phyloP scores from a whole-genome alignment of 2,888 invertebrate species.

The Meta bourneti region DNA sequence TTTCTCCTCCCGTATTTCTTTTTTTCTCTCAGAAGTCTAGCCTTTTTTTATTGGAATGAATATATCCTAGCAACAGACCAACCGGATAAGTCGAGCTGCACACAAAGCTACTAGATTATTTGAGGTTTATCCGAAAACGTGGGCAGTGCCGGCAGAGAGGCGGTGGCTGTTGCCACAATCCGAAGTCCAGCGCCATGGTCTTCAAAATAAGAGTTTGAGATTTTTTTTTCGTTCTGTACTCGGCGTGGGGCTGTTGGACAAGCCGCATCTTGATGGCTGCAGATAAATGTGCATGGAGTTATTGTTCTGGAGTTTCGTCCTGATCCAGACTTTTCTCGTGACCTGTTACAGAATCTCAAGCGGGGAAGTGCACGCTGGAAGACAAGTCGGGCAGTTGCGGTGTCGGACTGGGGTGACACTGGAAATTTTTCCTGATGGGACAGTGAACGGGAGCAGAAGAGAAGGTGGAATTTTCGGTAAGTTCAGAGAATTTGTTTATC shows the following conservation, averaged over 20 bases:
- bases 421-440: conserved; percentile 16
- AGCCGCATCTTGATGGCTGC: no score
- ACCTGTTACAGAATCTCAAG: neutral
- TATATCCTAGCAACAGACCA: no score
- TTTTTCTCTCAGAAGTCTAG: neutral
- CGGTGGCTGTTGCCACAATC: no score
- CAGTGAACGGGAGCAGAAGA: conserved; percentile 14
- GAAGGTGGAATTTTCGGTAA: conserved; percentile 24
- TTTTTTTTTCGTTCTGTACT: no score
- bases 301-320: neutral
- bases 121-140: no score
- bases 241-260: no score
- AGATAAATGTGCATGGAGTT: neutral
- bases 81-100: no score
- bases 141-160: no score
- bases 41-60: no score
- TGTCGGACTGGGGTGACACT: conserved; percentile 31
- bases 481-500: neutral
- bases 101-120: no score
- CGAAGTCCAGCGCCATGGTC: no score
- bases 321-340: neutral
- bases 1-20: neutral
- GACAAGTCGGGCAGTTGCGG: neutral
- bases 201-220: no score
- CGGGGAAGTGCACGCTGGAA: neutral